Conservation (phyloP, 2,888 invertebrate genomes). For the Acanthosepion lycidas region DNA sequence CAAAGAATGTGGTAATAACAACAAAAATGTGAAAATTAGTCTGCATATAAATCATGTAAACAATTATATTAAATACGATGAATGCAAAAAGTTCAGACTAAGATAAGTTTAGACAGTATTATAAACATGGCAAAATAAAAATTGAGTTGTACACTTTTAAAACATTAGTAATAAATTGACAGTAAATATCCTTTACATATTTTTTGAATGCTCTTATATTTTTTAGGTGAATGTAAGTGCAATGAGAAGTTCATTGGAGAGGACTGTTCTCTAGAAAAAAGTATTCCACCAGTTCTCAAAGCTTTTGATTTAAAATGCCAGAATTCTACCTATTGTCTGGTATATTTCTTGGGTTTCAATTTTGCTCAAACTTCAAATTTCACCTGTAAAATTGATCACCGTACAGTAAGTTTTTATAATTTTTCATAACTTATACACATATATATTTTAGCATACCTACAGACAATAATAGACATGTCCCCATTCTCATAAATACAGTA, state of each 20-base stretch:
- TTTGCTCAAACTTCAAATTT: constrained; percentile 36
- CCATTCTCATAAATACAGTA: no score
- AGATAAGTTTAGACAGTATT: no score
- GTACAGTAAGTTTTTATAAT: neutral
- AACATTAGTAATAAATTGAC: neutral
- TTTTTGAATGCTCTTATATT: neutral
- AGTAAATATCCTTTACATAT: neutral
- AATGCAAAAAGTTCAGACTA: no score
- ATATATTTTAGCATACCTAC: no score
- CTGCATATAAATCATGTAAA: no score
- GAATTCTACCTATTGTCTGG: neutral
- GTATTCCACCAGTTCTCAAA: constrained; percentile 51
- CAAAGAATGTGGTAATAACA: no score
- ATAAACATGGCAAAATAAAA: no score
- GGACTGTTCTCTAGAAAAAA: constrained; percentile 52
- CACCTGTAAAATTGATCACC: neutral
- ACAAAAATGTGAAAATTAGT: no score
- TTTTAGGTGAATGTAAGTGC: constrained; percentile 56
- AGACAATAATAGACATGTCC: no score
- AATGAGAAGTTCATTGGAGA: constrained; percentile 53
- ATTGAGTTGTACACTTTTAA: neutral
- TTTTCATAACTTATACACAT: neutral
- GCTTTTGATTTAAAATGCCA: neutral
- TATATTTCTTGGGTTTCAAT: constrained; percentile 38
- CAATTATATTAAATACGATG: no score